phyloP scores from a whole-genome alignment of 2,888 invertebrate genomes.

The Tyria jacobaeae region DNA sequence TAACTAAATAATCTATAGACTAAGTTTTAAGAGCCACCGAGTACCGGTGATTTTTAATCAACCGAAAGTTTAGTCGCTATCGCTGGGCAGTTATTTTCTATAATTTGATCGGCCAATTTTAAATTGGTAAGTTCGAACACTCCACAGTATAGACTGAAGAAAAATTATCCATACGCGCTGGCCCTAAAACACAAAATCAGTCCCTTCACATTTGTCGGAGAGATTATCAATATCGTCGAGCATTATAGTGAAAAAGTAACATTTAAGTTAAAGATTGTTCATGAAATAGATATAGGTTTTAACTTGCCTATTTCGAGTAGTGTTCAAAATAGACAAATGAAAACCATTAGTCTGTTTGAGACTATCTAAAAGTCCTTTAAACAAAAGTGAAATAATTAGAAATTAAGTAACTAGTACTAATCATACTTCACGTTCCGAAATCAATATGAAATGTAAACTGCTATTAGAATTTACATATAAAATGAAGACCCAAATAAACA shows the following conservation, averaged over 20 bases:
- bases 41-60: no score
- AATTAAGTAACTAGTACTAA: neutral
- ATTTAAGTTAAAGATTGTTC: neutral
- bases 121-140: no score
- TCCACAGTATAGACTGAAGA: no score
- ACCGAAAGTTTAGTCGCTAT: no score
- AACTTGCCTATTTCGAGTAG: constrained; percentile 65
- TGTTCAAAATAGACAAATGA: constrained; percentile 68
- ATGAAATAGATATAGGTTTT: constrained; percentile 25
- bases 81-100: no score
- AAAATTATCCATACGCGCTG: no score
- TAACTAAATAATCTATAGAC: no score
- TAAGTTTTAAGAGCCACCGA: no score
- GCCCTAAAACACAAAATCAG: neutral
- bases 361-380: neutral
- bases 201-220: neutral
- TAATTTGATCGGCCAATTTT: no score
- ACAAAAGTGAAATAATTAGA: neutral
- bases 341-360: constrained; percentile 14
- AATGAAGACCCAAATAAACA: neutral
- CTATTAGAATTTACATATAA: neutral
- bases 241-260: neutral
- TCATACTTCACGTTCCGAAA: neutral
- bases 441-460: neutral
- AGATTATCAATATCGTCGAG: neutral